Percentiles rank a stretch among this genome's conserved stretches.
These are phyloP conservation scores for Drosophila ogumai DNA, from an alignment of 1,140 invertebrate genomes.

Conservation along the genomic window DNA sequence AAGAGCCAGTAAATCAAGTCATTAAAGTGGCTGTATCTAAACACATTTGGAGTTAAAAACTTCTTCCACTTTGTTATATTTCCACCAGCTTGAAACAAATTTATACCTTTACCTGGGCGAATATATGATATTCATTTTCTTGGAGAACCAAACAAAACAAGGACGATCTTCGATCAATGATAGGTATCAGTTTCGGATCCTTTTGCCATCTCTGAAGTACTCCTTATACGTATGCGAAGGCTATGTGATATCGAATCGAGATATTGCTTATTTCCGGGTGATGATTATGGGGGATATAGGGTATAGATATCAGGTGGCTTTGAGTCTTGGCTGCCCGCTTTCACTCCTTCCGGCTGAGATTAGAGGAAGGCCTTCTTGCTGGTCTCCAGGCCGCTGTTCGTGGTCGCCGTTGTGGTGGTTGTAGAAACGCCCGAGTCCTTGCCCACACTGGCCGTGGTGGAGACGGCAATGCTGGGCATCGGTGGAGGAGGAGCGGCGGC, in stretches of 20 bases:
- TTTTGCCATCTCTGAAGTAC: constrained; percentile 23
- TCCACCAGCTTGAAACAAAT: neutral
- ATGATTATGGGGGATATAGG: constrained; percentile 14
- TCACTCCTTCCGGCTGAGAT: neutral
- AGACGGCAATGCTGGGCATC: constrained; percentile 69
- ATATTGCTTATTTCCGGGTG: constrained; percentile 64
- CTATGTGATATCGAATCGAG: constrained; percentile 53
- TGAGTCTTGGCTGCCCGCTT: constrained; percentile 27
- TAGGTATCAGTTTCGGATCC: constrained; percentile 7
- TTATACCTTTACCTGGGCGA: neutral
- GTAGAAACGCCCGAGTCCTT: constrained; percentile 62
- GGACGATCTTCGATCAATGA: constrained; percentile 19
- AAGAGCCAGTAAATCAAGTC: neutral
- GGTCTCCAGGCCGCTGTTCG: constrained; percentile 55
- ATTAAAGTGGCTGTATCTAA: neutral
- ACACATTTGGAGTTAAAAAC: too few species aligned
- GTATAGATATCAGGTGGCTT: constrained; percentile 35
- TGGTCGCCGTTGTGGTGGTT: constrained; percentile 58
- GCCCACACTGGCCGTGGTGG: constrained; percentile 67
- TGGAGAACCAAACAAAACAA: constrained; percentile 5
- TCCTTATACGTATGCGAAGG: constrained; percentile 68
- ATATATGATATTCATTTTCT: constrained; percentile 33
- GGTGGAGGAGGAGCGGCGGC: constrained; percentile 27
- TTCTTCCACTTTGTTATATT: too few species aligned
- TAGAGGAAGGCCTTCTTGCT: constrained; percentile 74